These are phyloP conservation scores for Tenthredo amoena DNA, from an alignment of 2,888 invertebrate species.

Conservation along the genomic window DNA sequence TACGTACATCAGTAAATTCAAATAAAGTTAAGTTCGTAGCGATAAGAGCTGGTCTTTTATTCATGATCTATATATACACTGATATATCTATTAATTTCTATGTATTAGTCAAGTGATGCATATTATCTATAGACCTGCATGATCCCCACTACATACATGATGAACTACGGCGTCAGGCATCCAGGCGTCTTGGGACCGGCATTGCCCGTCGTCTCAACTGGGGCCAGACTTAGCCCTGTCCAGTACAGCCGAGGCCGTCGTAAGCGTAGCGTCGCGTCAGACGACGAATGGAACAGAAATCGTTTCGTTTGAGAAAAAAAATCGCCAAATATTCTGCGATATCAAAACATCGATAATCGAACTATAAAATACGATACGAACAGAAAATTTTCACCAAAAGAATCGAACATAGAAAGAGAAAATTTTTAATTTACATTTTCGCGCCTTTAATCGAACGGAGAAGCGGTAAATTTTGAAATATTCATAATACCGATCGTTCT, in stretches of 20 bases:
- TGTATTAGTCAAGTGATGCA: slow-evolving; percentile 26
- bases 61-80: neutral
- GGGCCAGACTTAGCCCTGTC: slow-evolving; percentile 29
- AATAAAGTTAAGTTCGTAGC: neutral
- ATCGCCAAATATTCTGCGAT: neutral
- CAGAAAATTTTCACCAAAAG: no score
- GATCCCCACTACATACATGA: slow-evolving; percentile 13
- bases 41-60: neutral
- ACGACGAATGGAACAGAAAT: neutral
- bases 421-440: neutral
- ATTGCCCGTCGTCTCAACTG: slow-evolving; percentile 24
- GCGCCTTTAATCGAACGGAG: neutral
- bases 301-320: neutral
- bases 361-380: no score
- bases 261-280: slow-evolving; percentile 23
- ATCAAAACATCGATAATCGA: neutral
- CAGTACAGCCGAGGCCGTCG: slow-evolving; percentile 40
- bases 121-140: slow-evolving; percentile 11
- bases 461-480: neutral
- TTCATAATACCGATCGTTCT: neutral
- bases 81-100: neutral
- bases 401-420: no score
- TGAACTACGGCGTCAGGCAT: neutral
- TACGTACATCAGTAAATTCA: neutral
- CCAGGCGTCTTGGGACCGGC: slow-evolving; percentile 46